phyloP scores from a whole-genome alignment of 2,888 invertebrate genomes.

The Tachina grossa region DNA sequence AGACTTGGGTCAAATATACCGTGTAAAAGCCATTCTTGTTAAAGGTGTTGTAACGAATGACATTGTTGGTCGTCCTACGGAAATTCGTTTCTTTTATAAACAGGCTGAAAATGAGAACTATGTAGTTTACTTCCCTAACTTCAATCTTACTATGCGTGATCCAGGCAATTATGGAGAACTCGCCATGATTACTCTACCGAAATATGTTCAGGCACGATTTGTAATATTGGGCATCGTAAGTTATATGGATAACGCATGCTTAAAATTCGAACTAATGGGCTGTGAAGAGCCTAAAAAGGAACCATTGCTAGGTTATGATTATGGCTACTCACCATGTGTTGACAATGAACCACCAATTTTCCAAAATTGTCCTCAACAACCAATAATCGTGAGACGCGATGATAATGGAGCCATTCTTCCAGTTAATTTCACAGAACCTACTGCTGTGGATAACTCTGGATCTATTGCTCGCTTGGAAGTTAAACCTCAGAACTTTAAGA shows the following conservation, averaged over 20 bases:
- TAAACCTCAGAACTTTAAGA: constrained; percentile 94
- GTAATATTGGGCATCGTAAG: constrained; percentile 97
- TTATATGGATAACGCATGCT: constrained; percentile 97
- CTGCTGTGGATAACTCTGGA: constrained; percentile 97
- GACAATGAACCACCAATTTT: constrained; percentile 98
- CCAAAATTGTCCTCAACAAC: constrained; percentile 97
- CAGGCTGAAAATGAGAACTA: constrained; percentile 96
- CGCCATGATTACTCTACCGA: constrained; percentile 97
- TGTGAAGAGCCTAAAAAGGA: constrained; percentile 93
- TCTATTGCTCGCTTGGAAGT: constrained; percentile 96
- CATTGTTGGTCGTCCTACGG: constrained; percentile 97
- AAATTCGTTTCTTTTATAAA: constrained; percentile 98
- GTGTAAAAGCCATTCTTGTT: constrained; percentile 95
- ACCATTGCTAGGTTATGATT: constrained; percentile 94
- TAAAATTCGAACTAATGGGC: constrained; percentile 98
- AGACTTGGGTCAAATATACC: constrained; percentile 95
- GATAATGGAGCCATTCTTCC: constrained; percentile 94
- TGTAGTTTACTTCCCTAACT: constrained; percentile 98
- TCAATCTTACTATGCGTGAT: constrained; percentile 96
- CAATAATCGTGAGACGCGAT: constrained; percentile 94
- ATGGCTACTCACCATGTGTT: constrained; percentile 96
- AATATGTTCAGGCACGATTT: constrained; percentile 96
- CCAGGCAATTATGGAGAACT: constrained; percentile 98
- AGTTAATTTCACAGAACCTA: constrained; percentile 96
- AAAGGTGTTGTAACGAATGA: constrained; percentile 98